Evolutionary conservation across 2,888 invertebrate genomes (phyloP).

Genomic region (Gastrophysa polygoni): DNA sequence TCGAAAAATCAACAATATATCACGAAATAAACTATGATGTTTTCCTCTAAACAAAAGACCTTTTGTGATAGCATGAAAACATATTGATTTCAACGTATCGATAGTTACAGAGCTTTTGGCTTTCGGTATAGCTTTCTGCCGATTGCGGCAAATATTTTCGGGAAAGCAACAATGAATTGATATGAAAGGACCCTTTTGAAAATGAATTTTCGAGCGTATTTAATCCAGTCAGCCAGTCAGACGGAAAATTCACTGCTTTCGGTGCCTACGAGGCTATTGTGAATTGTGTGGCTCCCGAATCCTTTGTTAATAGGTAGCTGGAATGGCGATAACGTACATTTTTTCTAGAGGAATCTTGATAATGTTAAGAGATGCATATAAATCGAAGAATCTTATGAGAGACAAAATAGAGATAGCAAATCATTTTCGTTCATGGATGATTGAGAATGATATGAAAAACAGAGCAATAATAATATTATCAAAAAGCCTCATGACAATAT

Average conservation of each 20-base stretch:
- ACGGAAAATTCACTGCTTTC: slow-evolving; percentile 32
- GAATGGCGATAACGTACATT: neutral
- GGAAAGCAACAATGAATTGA: slow-evolving; percentile 34
- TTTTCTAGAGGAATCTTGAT: too few relatives aligned
- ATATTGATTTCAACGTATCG: slow-evolving; percentile 31
- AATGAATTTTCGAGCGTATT: slow-evolving; percentile 22
- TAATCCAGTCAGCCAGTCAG: slow-evolving; percentile 36
- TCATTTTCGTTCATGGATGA: too few relatives aligned
- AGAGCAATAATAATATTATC: too few relatives aligned
- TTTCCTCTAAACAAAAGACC: slow-evolving; percentile 7
- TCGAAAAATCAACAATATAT: too few relatives aligned
- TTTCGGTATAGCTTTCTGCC: slow-evolving; percentile 7
- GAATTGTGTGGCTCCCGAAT: neutral
- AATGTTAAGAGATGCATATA: too few relatives aligned
- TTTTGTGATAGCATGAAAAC: slow-evolving; percentile 23
- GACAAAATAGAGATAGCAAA: too few relatives aligned
- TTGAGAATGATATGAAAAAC: too few relatives aligned
- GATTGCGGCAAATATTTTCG: slow-evolving; percentile 30
- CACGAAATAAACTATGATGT: neutral
- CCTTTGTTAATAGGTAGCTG: slow-evolving; percentile 3
- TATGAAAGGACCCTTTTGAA: slow-evolving; percentile 29
- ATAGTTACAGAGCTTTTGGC: neutral
- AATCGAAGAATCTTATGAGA: too few relatives aligned
- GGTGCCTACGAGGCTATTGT: slow-evolving; percentile 20
- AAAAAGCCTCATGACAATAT: too few relatives aligned